Evolutionary conservation across 37 sponge, comb jelly and placozoan species (phyloP).

Genomic region (Halichondria panicea): DNA sequence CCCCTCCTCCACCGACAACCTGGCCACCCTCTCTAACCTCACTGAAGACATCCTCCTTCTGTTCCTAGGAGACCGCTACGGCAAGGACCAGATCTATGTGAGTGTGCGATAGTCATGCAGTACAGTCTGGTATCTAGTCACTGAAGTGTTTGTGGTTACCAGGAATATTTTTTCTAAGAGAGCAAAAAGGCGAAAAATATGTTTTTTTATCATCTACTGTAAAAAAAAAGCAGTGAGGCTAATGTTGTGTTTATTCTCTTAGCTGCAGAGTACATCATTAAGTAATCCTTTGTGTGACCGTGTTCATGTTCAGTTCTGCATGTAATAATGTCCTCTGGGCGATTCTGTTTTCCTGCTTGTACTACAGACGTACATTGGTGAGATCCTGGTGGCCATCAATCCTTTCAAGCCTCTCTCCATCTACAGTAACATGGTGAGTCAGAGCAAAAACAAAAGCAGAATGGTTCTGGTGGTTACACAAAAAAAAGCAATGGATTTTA

Average conservation of each 20-base stretch:
- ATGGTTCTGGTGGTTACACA: no score
- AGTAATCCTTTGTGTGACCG: neutral
- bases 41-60: conserved; percentile 57
- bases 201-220: neutral
- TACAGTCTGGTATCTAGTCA: no score
- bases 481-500: no score
- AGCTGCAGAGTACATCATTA: neutral
- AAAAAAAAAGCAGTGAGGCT: neutral
- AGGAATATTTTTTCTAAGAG: no score
- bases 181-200: no score
- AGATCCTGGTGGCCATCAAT: conserved; percentile 82
- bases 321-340: no score
- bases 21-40: conserved; percentile 69
- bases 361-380: conserved; percentile 84
- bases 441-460: neutral
- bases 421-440: conserved; percentile 52
- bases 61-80: conserved; percentile 58
- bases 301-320: neutral
- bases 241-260: neutral
- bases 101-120: conserved; percentile 17
- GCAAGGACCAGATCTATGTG: conserved; percentile 76
- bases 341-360: neutral
- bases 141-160: no score
- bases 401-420: conserved; percentile 77
- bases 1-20: conserved; percentile 56